phyloP scores from a whole-genome alignment of 2,888 invertebrate genomes.

The Euzophera pinguis region DNA sequence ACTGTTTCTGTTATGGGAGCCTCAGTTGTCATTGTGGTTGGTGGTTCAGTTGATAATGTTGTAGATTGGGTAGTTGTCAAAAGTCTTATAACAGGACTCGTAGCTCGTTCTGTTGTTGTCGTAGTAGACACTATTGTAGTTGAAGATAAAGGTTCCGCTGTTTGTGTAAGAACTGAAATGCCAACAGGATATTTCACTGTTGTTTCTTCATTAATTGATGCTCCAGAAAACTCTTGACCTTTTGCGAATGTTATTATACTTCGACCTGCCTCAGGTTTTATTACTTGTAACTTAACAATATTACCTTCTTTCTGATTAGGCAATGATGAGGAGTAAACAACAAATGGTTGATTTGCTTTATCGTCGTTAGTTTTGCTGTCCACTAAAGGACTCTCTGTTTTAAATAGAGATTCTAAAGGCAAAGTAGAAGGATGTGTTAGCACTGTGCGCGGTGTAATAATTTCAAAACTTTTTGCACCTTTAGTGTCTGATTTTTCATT shows the following conservation, averaged over 20 bases:
- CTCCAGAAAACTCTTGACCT: slow-evolving; percentile 62
- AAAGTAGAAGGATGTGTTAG: slow-evolving; percentile 82
- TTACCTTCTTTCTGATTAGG: slow-evolving; percentile 51
- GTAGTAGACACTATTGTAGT: slow-evolving; percentile 32
- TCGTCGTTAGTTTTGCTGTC: slow-evolving; percentile 43
- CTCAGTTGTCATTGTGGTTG: slow-evolving; percentile 26
- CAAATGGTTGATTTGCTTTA: slow-evolving; percentile 56
- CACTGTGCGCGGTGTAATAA: slow-evolving; percentile 59
- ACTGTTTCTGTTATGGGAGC: slow-evolving; percentile 44
- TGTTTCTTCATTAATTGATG: slow-evolving; percentile 39
- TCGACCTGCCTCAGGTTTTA: slow-evolving; percentile 52
- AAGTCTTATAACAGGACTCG: slow-evolving; percentile 38
- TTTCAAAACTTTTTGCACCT: slow-evolving; percentile 52
- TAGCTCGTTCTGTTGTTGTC: slow-evolving; percentile 24
- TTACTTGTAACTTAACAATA: slow-evolving; percentile 51
- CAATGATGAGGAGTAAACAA: slow-evolving; percentile 68
- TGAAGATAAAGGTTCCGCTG: slow-evolving; percentile 27
- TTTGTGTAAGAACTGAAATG: slow-evolving; percentile 41
- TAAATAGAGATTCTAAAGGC: slow-evolving; percentile 83
- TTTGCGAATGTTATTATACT: slow-evolving; percentile 62
- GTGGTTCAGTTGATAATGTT: slow-evolving; percentile 27
- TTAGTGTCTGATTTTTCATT: slow-evolving; percentile 52
- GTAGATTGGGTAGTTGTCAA: slow-evolving; percentile 31
- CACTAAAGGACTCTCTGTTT: slow-evolving; percentile 67
- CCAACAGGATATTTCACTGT: slow-evolving; percentile 48